Conservation (phyloP, 1,140 invertebrate species). For the Bathynomus jamesi region DNA sequence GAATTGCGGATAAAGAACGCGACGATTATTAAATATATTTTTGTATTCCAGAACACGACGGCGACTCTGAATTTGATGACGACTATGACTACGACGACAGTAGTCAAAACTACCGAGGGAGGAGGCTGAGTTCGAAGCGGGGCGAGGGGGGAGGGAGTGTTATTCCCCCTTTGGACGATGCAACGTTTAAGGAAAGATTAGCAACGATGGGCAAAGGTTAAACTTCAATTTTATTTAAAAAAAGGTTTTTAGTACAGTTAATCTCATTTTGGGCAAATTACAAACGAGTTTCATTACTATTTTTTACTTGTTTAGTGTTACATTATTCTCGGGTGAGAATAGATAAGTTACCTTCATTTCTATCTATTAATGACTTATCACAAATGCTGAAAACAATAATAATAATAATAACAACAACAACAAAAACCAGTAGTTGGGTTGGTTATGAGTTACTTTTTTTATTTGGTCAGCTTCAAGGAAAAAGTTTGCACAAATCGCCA, state of each 20-base stretch:
- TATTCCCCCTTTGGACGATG: slow-evolving; percentile 30
- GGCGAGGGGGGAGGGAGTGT: slow-evolving; percentile 21
- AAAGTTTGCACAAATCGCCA: slow-evolving; percentile 37
- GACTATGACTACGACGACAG: slow-evolving; percentile 20
- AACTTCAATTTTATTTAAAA: background rate
- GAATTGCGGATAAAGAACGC: too few species aligned
- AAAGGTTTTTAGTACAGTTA: background rate
- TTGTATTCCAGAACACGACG: background rate
- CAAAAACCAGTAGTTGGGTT: too few species aligned
- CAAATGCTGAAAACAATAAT: too few species aligned
- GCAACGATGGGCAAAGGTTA: slow-evolving; percentile 37
- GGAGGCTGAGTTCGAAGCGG: slow-evolving; percentile 11
- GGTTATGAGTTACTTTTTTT: too few species aligned
- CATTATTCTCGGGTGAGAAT: too few species aligned
- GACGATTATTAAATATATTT: background rate
- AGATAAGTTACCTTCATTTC: too few species aligned
- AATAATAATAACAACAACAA: too few species aligned
- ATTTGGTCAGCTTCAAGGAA: slow-evolving; percentile 31
- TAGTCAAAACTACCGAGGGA: slow-evolving; percentile 12
- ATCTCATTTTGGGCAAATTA: too few species aligned
- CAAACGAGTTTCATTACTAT: too few species aligned
- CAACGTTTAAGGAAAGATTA: slow-evolving; percentile 33
- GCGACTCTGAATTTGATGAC: slow-evolving; percentile 6
- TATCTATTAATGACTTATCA: too few species aligned
- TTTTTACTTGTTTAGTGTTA: too few species aligned